Evolutionary conservation across 2,888 invertebrate species (phyloP).

Genomic region (Melieria picta): DNA sequence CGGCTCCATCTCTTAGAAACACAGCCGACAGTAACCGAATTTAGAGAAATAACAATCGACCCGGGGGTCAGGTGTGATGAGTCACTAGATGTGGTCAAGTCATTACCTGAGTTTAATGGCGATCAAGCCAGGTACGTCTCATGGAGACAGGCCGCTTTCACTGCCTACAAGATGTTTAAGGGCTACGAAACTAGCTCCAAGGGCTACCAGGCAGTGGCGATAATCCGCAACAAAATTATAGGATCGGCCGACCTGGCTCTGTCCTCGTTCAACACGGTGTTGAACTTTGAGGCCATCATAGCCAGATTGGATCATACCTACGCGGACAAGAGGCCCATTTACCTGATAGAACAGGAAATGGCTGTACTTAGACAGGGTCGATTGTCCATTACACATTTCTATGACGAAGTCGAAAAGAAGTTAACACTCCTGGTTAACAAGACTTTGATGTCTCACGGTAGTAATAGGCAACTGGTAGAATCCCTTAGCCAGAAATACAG

Average conservation of each 20-base stretch:
- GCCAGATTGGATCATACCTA: constrained; percentile 30
- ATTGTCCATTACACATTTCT: constrained; percentile 21
- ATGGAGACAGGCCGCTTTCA: constrained; percentile 35
- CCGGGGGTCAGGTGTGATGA: constrained; percentile 6
- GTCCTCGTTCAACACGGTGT: constrained; percentile 23
- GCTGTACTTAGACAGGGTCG: constrained; percentile 23
- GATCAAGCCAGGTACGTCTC: constrained; percentile 35
- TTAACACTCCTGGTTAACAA: constrained; percentile 32
- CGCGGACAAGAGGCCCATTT: constrained; percentile 32
- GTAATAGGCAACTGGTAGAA: constrained; percentile 4
- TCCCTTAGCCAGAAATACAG: constrained; percentile 27
- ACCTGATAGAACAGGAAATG: constrained; percentile 28
- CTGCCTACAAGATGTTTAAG: constrained; percentile 9
- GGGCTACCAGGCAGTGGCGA: constrained; percentile 8
- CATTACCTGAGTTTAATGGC: constrained; percentile 26
- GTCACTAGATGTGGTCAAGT: constrained; percentile 29
- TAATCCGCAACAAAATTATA: constrained; percentile 1
- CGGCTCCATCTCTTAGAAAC: constrained; percentile 5
- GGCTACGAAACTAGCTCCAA: constrained; percentile 7
- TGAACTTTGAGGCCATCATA: constrained; percentile 31
- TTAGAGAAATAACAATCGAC: neutral
- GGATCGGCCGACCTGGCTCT: constrained; percentile 7
- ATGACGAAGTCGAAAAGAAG: constrained; percentile 34
- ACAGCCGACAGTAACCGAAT: constrained; percentile 5
- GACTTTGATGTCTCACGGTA: constrained; percentile 15